phyloP scores from a whole-genome alignment of 2,888 invertebrate genomes.

The Tanytarsus gracilentus region DNA sequence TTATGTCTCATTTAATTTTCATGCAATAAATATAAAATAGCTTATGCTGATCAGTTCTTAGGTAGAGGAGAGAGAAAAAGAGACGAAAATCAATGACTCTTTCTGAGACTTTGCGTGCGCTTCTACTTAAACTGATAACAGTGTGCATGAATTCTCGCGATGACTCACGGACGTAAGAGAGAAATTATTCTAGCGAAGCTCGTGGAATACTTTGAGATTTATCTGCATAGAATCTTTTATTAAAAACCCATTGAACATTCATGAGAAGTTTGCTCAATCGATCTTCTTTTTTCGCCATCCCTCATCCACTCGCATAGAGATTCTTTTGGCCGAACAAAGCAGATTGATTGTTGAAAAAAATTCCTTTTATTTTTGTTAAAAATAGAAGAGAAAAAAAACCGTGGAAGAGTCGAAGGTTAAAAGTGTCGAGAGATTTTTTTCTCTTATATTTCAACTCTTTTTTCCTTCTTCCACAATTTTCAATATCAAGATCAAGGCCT shows the following conservation, averaged over 20 bases:
- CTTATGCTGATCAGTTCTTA: slow-evolving; percentile 5
- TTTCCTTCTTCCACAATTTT: slow-evolving; percentile 12
- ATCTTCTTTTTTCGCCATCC: not conserved
- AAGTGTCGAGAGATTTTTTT: slow-evolving; percentile 19
- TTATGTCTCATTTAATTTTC: slow-evolving; percentile 28
- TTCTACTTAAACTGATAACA: slow-evolving; percentile 5
- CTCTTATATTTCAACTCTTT: not conserved
- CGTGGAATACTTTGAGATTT: too few species aligned
- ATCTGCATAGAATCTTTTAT: slow-evolving; percentile 5
- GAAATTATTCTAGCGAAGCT: not conserved
- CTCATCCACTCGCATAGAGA: not conserved
- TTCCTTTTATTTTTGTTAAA: not conserved
- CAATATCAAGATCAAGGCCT: slow-evolving; percentile 29
- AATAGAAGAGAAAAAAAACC: not conserved
- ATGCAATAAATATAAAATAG: slow-evolving; percentile 13
- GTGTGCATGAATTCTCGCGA: not conserved
- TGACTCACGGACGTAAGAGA: not conserved
- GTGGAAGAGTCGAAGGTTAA: slow-evolving; percentile 27
- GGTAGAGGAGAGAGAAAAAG: not conserved
- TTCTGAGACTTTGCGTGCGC: slow-evolving; percentile 2
- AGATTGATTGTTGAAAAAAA: slow-evolving; percentile 1
- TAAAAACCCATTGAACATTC: not conserved
- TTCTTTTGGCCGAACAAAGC: not conserved
- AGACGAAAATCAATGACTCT: slow-evolving; percentile 5
- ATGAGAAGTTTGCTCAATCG: too few species aligned